Base-by-base conservation (phyloP, 2,113 vertebrate species). In the Budorcas taxicolor region DNA sequence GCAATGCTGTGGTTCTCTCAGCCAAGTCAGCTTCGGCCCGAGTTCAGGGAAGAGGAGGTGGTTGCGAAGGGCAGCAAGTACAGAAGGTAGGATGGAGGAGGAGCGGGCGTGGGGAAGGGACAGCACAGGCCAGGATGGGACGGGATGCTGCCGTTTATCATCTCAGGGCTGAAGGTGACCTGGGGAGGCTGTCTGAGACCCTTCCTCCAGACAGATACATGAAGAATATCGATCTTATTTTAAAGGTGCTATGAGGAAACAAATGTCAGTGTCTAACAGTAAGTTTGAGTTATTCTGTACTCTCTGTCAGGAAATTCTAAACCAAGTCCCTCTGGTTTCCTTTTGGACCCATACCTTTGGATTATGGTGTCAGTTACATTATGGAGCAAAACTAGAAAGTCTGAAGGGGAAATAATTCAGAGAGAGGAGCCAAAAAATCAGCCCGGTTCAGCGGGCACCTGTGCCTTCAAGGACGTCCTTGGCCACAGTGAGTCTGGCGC, bases 261-360 rank as follows among this genome's bases (percentile, higher is more conserved):
- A 93, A 84, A 92, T 43, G 81, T 90, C 87, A 84, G 74, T 36
- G 52, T 76, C 76, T 62, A 43, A 53, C 25, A 60, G 23, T 76
- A 67, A 93, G 43, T 64, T 29, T 95, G 91, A 96, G 33, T 96
- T 94, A 97, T 97, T 97, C 88, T 92, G 23, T 31, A 87, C 84
- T 90, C 88, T 87, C 81, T 47, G 40, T 96, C 92, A 93, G 97
- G 95, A 97, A 97, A 94, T 96, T 95, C 81, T 81, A 95, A 92
- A 92, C 95, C 95, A 86, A 91, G 96, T 95, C 76, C 67, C 76
- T 74, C 85, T 92, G 85, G 94, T 82, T 98, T 98, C 96, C 97
- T 96, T 16, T 76, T 58, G 82, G 84, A 81, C 81, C 58, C 6
- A 1, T 64, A 81, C 81, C 89, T 90, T 87, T 94, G 74, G 93